Percentiles rank a stretch among this genome's conserved stretches.
These are phyloP conservation scores for Cariama cristata DNA, from an alignment of 2,113 vertebrate species.

Conservation along the genomic window DNA sequence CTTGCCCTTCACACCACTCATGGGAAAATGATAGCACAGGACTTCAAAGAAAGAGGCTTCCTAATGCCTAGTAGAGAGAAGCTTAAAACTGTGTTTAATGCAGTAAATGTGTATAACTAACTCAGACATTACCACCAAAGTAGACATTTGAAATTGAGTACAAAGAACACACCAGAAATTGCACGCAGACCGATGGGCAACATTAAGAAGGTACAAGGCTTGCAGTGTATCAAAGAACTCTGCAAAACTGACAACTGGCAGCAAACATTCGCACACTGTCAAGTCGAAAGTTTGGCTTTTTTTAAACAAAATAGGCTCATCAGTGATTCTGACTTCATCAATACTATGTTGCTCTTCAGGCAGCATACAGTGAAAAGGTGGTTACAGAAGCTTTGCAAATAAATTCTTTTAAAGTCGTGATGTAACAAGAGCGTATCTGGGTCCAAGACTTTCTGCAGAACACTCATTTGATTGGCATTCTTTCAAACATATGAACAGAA, in stretches of 20 bases:
- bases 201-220: constrained; percentile 1
- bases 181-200: constrained; percentile 45
- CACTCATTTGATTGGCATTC: constrained; percentile 24
- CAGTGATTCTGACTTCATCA: not conserved
- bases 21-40: fast-evolving
- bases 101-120: not conserved
- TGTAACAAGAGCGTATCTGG: constrained; percentile 19
- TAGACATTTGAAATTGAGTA: constrained; percentile 39
- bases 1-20: not conserved
- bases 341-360: not conserved
- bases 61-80: not conserved
- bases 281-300: constrained; percentile 22
- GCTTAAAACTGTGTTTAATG: constrained; percentile 62
- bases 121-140: not conserved
- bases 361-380: constrained; percentile 16
- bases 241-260: constrained; percentile 11
- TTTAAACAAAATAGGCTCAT: constrained; percentile 22
- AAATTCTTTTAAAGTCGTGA: constrained; percentile 3
- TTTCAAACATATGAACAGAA: constrained; percentile 66
- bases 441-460: constrained; percentile 52
- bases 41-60: constrained; percentile 1
- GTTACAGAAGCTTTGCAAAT: not conserved
- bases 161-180: not conserved
- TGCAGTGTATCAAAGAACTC: not conserved
- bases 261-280: constrained; percentile 24